phyloP scores from a whole-genome alignment of 2,888 invertebrate species.

The Cotesia congregata region DNA sequence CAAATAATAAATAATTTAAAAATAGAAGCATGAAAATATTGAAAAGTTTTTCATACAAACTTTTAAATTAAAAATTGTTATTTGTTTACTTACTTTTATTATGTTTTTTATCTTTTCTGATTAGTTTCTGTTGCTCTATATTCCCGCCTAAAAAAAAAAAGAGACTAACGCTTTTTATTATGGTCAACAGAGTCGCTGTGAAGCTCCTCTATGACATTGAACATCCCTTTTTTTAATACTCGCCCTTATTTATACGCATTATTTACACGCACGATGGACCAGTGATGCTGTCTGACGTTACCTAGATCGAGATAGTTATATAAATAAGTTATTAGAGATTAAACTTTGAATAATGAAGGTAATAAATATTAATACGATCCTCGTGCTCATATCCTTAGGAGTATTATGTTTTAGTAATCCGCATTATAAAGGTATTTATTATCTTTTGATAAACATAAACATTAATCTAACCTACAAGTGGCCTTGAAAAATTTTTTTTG shows the following conservation, averaged over 20 bases:
- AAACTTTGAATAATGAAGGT: background rate
- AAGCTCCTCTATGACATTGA: background rate
- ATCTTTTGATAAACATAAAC: background rate
- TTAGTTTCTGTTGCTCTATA: background rate
- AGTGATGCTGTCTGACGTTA: background rate
- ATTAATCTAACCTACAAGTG: background rate
- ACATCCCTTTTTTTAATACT: background rate
- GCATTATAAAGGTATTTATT: background rate
- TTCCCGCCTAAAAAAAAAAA: background rate
- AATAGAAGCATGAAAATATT: no score
- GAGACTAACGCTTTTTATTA: background rate
- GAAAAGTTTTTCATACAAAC: no score
- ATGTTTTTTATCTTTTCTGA: background rate
- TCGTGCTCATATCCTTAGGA: background rate
- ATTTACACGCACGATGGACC: background rate
- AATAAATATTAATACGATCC: background rate
- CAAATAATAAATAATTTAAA: no score
- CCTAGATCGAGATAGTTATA: background rate
- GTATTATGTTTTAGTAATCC: background rate
- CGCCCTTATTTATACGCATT: background rate
- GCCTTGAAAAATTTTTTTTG: constrained; percentile 2
- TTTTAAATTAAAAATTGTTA: background rate
- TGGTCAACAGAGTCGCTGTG: background rate
- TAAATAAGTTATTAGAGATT: background rate
- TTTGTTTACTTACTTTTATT: no score